These are phyloP conservation scores for Hirundichthys speculiger DNA, from an alignment of 2,113 vertebrate genomes.

Conservation along the genomic window DNA sequence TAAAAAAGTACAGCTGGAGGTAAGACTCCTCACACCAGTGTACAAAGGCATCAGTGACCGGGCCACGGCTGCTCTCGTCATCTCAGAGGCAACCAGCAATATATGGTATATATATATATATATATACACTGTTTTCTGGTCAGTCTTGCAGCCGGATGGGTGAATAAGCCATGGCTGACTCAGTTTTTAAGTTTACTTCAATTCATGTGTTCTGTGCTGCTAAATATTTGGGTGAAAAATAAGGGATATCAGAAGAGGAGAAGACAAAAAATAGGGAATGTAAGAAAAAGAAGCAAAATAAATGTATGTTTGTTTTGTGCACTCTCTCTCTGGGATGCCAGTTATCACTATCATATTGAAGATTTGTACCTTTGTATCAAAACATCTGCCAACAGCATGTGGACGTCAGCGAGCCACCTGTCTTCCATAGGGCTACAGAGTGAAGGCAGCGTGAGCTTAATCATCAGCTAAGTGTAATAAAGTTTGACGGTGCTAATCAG, in stretches of 20 bases:
- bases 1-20: too few relatives aligned
- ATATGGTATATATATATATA: too few relatives aligned
- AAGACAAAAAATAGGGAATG: neutral
- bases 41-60: too few relatives aligned
- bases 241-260: neutral
- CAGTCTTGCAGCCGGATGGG: conserved; percentile 22
- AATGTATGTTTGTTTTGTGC: neutral
- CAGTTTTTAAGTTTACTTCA: conserved; percentile 14
- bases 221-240: neutral
- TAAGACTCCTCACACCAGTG: too few relatives aligned
- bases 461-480: conserved; percentile 56
- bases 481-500: conserved; percentile 66
- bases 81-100: too few relatives aligned
- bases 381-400: conserved; percentile 32
- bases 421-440: conserved; percentile 33
- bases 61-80: too few relatives aligned
- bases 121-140: conserved; percentile 53
- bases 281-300: neutral
- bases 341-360: conserved; percentile 29
- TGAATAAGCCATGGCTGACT: conserved; percentile 14
- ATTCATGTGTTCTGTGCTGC: neutral
- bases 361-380: conserved; percentile 21
- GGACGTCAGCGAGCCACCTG: conserved; percentile 55
- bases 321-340: neutral
- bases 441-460: conserved; percentile 45